Evolutionary conservation across 2,113 vertebrate genomes (phyloP), one percentile per base, ranked within the genome.

Genomic region (Lampris megalopsis): DNA sequence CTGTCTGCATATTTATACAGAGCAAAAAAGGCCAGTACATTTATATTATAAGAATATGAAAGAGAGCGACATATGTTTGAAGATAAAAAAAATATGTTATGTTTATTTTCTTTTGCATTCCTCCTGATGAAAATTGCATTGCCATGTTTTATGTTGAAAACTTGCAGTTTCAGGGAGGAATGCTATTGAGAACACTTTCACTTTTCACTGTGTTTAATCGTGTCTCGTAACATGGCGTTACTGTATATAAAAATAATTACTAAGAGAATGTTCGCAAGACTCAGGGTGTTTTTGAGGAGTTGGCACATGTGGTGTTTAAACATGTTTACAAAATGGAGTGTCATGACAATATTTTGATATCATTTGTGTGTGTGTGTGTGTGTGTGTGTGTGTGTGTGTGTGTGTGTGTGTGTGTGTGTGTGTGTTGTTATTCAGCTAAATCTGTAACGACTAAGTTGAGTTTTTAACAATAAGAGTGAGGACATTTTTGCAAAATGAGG

Each of bases 171-270:
- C 24, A 61, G 63, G 10, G 35, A 5, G 40, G 36, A 49, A 45
- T 50, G 5, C 6, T 57, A 35, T 54, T 66, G 9, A 24, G 24
- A 38, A 37, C 35, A 42, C 57, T 40, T 48, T n/a, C 61, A 9
- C 48, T 37, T 41, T 9, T 9, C 1, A n/a, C 52, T 63, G 3
- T 43, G 2, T 58, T 59, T 8, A 62, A 83, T 82, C 72, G 9
- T 58, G 79, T 71, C 63, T 76, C 57, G 37, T 71, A 86, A 85
- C 61, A 77, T 81, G 35, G 42, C 64, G 24, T 24, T 24, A 24
- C 24, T 24, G 24, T 24, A 24, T 24, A 24, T 24, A 24, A 24
- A 24, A 24, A 24, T 24, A 24, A 24, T 24, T 24, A 24, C 24
- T 24, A 24, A 24, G 24, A 24, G 24, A 24, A 24, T 24, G 24